These are phyloP conservation scores for Pandion haliaetus DNA, from an alignment of 2,113 vertebrate genomes.

Conservation along the genomic window DNA sequence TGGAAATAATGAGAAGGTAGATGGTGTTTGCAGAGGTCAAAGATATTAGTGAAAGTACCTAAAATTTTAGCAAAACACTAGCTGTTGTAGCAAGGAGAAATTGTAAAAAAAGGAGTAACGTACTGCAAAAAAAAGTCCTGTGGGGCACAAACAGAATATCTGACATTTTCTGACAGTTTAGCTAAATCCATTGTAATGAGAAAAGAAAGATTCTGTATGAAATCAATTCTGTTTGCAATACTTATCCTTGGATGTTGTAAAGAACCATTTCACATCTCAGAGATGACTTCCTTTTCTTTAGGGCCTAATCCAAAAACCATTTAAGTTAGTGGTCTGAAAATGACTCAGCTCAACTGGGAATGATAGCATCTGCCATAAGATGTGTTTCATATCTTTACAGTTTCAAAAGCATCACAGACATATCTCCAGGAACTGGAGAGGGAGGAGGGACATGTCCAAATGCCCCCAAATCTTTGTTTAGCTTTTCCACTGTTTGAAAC, in stretches of 20 bases:
- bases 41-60: conserved; percentile 7
- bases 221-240: conserved; percentile 59
- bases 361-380: conserved; percentile 33
- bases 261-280: conserved; percentile 48
- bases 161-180: conserved; percentile 61
- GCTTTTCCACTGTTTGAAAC: not conserved
- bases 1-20: not conserved
- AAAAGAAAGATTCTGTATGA: conserved; percentile 52
- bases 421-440: not conserved
- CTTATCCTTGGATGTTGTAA: conserved; percentile 39
- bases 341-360: conserved; percentile 17
- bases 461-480: conserved; percentile 13
- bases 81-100: not conserved
- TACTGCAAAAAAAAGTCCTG: not conserved
- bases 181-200: conserved; percentile 62
- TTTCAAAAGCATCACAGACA: conserved; percentile 27
- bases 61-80: not conserved
- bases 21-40: not conserved
- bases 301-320: conserved; percentile 47
- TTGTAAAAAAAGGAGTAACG: not conserved
- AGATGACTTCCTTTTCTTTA: conserved; percentile 51
- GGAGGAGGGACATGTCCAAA: not conserved
- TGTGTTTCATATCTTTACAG: conserved; percentile 42
- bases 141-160: conserved; percentile 28
- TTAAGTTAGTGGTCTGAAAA: conserved; percentile 49